A percentile compares a stretch with the other conserved stretches of the same genome.
phyloP scores from a whole-genome alignment of 2,888 invertebrate species.

The Patella ulyssiponensis region DNA sequence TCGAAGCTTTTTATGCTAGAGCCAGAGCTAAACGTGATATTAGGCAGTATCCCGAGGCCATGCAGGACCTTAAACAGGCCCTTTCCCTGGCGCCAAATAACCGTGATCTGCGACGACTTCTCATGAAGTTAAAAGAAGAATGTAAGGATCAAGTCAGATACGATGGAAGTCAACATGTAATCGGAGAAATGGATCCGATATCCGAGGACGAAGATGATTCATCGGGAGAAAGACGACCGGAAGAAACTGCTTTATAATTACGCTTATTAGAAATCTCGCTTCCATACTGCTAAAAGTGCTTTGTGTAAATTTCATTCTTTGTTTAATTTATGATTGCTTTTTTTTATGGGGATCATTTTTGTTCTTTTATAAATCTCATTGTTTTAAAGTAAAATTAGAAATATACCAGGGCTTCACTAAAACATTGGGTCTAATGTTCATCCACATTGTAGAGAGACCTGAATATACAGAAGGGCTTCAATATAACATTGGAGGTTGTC shows the following conservation, averaged over 20 bases:
- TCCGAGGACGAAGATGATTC: constrained; percentile 45
- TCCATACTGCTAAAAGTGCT: too few relatives aligned
- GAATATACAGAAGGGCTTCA: too few relatives aligned
- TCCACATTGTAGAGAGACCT: too few relatives aligned
- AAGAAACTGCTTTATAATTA: constrained; percentile 38
- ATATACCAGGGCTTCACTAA: too few relatives aligned
- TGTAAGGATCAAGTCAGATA: constrained; percentile 61
- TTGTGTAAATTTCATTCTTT: too few relatives aligned
- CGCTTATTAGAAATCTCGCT: too few relatives aligned
- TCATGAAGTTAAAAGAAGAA: constrained; percentile 84
- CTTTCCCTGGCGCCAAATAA: constrained; percentile 81
- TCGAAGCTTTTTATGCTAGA: constrained; percentile 93
- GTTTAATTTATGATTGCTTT: too few relatives aligned
- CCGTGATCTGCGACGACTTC: constrained; percentile 81
- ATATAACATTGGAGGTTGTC: too few relatives aligned
- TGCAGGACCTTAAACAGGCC: constrained; percentile 88
- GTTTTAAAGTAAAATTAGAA: too few relatives aligned
- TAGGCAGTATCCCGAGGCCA: constrained; percentile 75
- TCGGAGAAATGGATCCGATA: constrained; percentile 43
- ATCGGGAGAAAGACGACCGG: constrained; percentile 35
- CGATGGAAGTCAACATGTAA: constrained; percentile 31
- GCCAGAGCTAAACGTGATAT: constrained; percentile 88
- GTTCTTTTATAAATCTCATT: too few relatives aligned
- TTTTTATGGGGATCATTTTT: too few relatives aligned
- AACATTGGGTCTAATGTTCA: too few relatives aligned